phyloP scores from a whole-genome alignment of 2,797 vertebrate genomes.

The Holocentrus rufus region DNA sequence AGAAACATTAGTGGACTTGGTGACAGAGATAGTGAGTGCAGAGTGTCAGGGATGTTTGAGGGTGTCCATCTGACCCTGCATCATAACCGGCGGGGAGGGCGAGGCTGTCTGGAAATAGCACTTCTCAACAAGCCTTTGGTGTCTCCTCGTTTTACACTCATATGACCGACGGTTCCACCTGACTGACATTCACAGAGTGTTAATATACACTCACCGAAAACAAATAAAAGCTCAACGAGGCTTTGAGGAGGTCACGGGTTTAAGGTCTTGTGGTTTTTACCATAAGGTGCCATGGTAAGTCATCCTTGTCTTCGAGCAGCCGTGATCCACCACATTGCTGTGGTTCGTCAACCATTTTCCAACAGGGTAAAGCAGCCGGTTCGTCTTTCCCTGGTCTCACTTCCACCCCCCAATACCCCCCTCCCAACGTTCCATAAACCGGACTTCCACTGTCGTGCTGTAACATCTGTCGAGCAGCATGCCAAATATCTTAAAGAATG shows the following conservation, averaged over 20 bases:
- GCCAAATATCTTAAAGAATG: conserved; percentile 62
- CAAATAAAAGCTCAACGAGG: conserved; percentile 72
- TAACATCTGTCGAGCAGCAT: conserved; percentile 69
- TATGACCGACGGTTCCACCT: conserved; percentile 65
- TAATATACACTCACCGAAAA: conserved; percentile 64
- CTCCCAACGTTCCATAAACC: background rate
- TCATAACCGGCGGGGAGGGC: conserved; percentile 55
- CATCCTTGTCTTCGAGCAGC: conserved; percentile 46
- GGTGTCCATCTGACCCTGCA: conserved; percentile 48
- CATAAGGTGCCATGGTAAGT: conserved; percentile 47
- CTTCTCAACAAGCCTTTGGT: conserved; percentile 63
- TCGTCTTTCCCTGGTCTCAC: conserved; percentile 52
- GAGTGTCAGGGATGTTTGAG: conserved; percentile 67
- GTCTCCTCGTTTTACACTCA: conserved; percentile 74
- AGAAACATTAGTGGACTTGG: conserved; percentile 64
- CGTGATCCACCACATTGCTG: conserved; percentile 49
- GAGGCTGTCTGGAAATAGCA: conserved; percentile 75
- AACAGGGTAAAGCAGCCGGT: conserved; percentile 26
- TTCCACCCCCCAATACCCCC: conserved; percentile 1
- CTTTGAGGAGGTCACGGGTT: conserved; percentile 31
- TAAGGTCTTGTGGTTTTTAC: conserved; percentile 53
- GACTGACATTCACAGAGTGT: conserved; percentile 69
- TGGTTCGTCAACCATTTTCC: conserved; percentile 30
- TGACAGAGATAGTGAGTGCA: conserved; percentile 71
- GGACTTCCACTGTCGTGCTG: conserved; percentile 47